Conservation (phyloP, 35 echinoderm and acorn worm species). For the Eucidaris tribuloides region DNA sequence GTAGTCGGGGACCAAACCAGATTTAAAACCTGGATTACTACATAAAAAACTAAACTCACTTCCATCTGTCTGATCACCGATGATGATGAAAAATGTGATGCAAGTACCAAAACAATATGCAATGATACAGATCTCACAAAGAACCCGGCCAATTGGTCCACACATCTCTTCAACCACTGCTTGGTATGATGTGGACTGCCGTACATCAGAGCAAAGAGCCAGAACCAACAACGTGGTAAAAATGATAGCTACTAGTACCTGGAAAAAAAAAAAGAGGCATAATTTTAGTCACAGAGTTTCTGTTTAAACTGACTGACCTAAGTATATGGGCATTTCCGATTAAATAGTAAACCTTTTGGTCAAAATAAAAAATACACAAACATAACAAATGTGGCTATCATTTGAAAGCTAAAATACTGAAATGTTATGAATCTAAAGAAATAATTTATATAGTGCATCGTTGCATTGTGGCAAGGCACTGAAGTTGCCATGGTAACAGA, state of each 20-base stretch:
- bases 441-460: no score
- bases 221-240: slow-evolving; percentile 58
- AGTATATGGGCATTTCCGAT: no score
- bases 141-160: slow-evolving; percentile 50
- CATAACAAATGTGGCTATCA: no score
- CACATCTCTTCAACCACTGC: slow-evolving; percentile 79
- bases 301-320: not conserved
- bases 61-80: slow-evolving; percentile 88
- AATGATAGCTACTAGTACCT: slow-evolving; percentile 73
- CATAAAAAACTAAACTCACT: no score
- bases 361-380: no score
- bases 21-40: no score
- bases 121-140: slow-evolving; percentile 78
- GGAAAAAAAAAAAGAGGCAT: not conserved
- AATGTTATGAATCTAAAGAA: no score
- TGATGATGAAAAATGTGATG: slow-evolving; percentile 84
- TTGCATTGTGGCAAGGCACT: no score
- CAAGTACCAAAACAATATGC: slow-evolving; percentile 87
- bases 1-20: no score
- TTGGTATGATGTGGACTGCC: slow-evolving; percentile 64
- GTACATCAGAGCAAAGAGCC: slow-evolving; percentile 74
- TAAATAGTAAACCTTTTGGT: no score
- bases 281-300: not conserved
- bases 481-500: no score
- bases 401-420: no score